Evolutionary conservation across 2,888 invertebrate species (phyloP), one percentile per base, ranked within the genome.

Genomic region (Tenthredo distinguenda): DNA sequence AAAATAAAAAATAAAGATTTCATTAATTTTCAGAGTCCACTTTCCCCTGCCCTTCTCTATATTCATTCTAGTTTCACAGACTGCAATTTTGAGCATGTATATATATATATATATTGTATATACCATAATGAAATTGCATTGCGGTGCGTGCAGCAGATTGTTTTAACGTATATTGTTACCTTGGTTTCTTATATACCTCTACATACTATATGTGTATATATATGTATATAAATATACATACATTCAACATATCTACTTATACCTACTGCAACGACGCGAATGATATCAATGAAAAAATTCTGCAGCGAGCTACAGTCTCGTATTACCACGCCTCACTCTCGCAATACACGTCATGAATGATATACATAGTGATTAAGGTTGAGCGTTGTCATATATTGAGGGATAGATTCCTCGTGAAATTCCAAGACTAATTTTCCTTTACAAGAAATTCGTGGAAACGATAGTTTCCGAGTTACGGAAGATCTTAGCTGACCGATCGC

Each of bases 161-260:
- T 68, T 68, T 68, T 7, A 68, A 68, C 34, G 68, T 68, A 68
- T 68, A 68, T 68, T 34, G 68, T 68, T 68, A 68, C 68, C 34
- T 68, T 68, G 68, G 34, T 68, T 68, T 68, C 68, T 62, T 26
- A 55, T 55, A 55, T 55, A 26, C 58, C 58, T 58, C 6, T 58
- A 58, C 58, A 21, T 62, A 62, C 26, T 26, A 62, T 26, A 62
- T 26, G 15, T 1, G 10, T 62, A 26, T 26, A 26, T 26, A 26
- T 26, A 26, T 26, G 26, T 26, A 26, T 26, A 26, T 26, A 26
- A 26, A 26, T 62, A 26, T 62, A 62, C 10, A 26, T 62, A 62
- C 12, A 62, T 58, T 62, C 26, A 26, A 62, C 21, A 62, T 26
- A 62, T 10, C 21, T 62, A 62, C 55, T 55, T 55, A 68, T 68